These are phyloP conservation scores for Sialia sialis DNA, from an alignment of 2,113 vertebrate species.

Conservation along the genomic window DNA sequence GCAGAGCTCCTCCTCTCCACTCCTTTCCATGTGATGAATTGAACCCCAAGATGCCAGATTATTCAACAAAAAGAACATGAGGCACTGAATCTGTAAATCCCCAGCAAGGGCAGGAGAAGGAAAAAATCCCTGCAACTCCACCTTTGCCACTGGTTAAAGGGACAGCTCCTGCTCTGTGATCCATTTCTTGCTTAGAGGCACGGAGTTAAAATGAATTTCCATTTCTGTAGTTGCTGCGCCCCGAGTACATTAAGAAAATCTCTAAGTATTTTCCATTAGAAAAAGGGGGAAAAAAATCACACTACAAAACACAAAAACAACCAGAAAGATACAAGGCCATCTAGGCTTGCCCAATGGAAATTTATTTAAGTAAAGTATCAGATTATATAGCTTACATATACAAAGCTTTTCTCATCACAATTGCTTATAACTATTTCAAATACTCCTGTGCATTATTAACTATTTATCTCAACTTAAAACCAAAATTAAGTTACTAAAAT, in stretches of 20 bases:
- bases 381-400: not conserved
- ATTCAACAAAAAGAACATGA: not conserved
- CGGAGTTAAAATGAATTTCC: not conserved
- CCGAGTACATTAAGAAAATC: not conserved
- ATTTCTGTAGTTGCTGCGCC: not conserved
- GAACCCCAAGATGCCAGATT: not conserved
- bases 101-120: not conserved
- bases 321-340: not conserved
- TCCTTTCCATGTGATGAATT: not conserved
- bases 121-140: not conserved
- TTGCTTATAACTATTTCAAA: not conserved
- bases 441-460: not conserved
- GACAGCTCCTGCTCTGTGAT: not conserved
- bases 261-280: not conserved
- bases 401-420: not conserved
- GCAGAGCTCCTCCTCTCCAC: not conserved
- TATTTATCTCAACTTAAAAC: not conserved
- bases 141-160: not conserved
- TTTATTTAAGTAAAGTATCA: not conserved
- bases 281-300: not conserved
- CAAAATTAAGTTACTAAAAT: not conserved
- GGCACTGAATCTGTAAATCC: not conserved
- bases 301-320: not conserved
- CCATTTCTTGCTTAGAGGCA: not conserved
- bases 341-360: not conserved